Evolutionary conservation across 2,113 vertebrate genomes (phyloP).

Genomic region (Naja naja): DNA sequence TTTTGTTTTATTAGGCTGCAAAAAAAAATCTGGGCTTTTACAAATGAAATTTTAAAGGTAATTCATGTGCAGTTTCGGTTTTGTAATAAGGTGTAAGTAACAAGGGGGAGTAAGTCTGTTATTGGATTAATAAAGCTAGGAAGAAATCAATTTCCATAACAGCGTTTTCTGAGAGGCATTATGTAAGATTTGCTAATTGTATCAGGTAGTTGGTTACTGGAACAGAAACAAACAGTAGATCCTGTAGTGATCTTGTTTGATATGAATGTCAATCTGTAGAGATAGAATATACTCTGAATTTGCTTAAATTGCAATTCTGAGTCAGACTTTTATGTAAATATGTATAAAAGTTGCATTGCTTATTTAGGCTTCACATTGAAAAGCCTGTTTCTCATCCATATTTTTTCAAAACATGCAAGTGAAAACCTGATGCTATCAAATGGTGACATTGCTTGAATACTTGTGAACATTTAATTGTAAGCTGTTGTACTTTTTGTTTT

Average conservation of each 20-base stretch:
- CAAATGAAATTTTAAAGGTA: neutral
- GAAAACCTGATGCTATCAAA: neutral
- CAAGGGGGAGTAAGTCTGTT: neutral
- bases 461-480: neutral
- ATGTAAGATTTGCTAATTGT: neutral
- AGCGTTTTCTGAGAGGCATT: neutral
- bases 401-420: neutral
- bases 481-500: neutral
- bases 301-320: neutral
- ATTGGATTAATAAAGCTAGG: neutral
- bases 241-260: neutral
- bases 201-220: neutral
- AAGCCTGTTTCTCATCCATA: neutral
- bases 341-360: neutral
- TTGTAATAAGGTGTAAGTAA: neutral
- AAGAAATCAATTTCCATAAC: neutral
- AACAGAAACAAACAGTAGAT: neutral
- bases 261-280: neutral
- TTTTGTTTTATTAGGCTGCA: neutral
- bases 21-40: neutral
- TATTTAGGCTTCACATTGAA: neutral
- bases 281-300: neutral
- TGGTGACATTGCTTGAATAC: neutral
- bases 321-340: neutral
- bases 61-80: neutral